A percentile compares a stretch with the other conserved stretches of the same genome.
These are phyloP conservation scores for Trogon surrucura DNA, from an alignment of 2,113 vertebrate species.

Conservation along the genomic window DNA sequence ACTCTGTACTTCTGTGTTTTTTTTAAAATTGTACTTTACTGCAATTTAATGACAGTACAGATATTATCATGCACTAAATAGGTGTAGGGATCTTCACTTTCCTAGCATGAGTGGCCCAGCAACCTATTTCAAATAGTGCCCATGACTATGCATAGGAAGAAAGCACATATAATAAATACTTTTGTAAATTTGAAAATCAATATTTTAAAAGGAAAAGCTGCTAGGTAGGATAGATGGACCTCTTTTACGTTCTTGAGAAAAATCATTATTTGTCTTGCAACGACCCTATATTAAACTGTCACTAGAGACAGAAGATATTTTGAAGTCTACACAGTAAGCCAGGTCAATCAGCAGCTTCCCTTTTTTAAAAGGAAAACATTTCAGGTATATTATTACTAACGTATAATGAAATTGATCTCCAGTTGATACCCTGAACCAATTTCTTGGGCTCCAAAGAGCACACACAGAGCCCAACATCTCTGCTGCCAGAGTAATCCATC, in stretches of 20 bases:
- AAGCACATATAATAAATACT: neutral
- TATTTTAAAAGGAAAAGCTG: neutral
- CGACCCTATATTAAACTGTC: neutral
- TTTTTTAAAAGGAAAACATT: neutral
- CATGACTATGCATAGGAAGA: neutral
- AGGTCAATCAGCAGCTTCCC: neutral
- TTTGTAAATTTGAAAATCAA: neutral
- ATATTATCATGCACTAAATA: neutral
- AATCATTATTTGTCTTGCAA: neutral
- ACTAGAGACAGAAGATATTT: neutral
- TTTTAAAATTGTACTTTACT: neutral
- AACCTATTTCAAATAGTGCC: neutral
- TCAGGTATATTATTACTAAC: neutral
- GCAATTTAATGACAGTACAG: neutral
- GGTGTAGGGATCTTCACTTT: neutral
- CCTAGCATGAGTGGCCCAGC: too few relatives aligned
- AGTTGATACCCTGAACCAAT: neutral
- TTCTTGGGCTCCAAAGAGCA: neutral
- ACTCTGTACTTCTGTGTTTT: neutral
- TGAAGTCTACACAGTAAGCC: neutral
- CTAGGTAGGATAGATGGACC: neutral
- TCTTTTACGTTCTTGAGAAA: neutral
- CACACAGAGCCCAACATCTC: neutral
- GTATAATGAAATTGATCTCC: rapidly evolving
- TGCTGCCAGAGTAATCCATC: neutral